Evolutionary conservation across 2,797 vertebrate species (phyloP).

Genomic region (Graptemys geographica): DNA sequence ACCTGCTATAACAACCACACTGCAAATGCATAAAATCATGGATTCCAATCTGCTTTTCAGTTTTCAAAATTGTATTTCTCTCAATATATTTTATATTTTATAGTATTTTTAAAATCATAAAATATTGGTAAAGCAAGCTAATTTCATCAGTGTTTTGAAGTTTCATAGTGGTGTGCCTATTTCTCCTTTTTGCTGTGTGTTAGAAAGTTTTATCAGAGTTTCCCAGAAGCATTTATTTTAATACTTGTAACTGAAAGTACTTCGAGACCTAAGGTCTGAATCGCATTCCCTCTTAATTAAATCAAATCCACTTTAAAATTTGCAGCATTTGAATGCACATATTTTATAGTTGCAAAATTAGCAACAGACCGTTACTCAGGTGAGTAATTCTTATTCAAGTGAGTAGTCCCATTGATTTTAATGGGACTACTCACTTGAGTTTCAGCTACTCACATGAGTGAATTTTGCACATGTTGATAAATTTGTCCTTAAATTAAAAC

Average conservation of each 20-base stretch:
- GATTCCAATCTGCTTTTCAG: constrained; percentile 80
- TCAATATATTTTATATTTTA: constrained; percentile 80
- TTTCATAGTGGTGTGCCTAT: constrained; percentile 88
- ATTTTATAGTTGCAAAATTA: constrained; percentile 17
- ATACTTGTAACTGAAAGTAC: constrained; percentile 58
- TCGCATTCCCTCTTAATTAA: constrained; percentile 24
- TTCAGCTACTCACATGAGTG: not conserved
- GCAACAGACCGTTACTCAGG: constrained; percentile 8
- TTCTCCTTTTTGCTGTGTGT: constrained; percentile 88
- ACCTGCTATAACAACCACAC: constrained; percentile 78
- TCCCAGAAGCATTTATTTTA: constrained; percentile 83
- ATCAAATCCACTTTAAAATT: not conserved
- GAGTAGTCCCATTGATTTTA: not conserved
- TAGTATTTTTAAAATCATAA: constrained; percentile 77
- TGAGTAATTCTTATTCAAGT: not conserved
- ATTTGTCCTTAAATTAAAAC: constrained; percentile 57
- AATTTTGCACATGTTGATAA: constrained; percentile 23
- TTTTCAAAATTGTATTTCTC: constrained; percentile 79
- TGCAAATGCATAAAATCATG: constrained; percentile 78
- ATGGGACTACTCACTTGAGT: not conserved
- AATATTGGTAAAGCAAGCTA: constrained; percentile 80
- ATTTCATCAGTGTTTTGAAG: constrained; percentile 87
- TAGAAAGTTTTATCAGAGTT: constrained; percentile 87
- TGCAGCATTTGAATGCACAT: constrained; percentile 26
- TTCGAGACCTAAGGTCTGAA: constrained; percentile 62